These are phyloP conservation scores for Miltochrista miniata DNA, from an alignment of 2,888 invertebrate genomes.

Conservation along the genomic window DNA sequence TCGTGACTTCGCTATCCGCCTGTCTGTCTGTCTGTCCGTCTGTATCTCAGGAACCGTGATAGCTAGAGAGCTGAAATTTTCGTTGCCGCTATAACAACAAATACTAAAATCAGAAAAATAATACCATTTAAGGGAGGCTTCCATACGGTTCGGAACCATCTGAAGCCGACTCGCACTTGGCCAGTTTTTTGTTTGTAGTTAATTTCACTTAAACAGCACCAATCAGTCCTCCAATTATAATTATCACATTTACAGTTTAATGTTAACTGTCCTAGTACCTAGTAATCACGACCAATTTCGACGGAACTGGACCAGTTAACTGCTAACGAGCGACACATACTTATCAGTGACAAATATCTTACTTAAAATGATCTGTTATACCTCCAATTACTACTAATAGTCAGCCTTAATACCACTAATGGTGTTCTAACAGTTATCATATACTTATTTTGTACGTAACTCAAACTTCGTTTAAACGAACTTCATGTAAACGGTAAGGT, in stretches of 20 bases:
- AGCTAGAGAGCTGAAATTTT: too few species aligned
- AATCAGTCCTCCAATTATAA: neutral
- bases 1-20: too few species aligned
- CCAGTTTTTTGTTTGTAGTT: too few species aligned
- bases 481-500: too few species aligned
- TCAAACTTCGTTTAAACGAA: too few species aligned
- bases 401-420: conserved; percentile 23
- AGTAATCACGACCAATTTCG: conserved; percentile 10
- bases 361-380: conserved; percentile 28
- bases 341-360: conserved; percentile 40
- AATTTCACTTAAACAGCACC: neutral
- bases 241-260: conserved; percentile 1
- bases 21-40: too few species aligned
- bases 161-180: too few species aligned
- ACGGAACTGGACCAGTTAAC: conserved; percentile 20
- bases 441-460: neutral
- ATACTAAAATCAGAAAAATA: too few species aligned
- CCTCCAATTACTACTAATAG: conserved; percentile 31
- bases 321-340: conserved; percentile 19
- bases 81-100: too few species aligned
- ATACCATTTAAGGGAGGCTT: too few species aligned
- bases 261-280: conserved; percentile 1
- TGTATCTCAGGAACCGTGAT: too few species aligned
- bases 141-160: too few species aligned
- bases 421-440: conserved; percentile 8